These are phyloP conservation scores for Fratercula arctica DNA, from an alignment of 2,797 vertebrate genomes.

Conservation along the genomic window DNA sequence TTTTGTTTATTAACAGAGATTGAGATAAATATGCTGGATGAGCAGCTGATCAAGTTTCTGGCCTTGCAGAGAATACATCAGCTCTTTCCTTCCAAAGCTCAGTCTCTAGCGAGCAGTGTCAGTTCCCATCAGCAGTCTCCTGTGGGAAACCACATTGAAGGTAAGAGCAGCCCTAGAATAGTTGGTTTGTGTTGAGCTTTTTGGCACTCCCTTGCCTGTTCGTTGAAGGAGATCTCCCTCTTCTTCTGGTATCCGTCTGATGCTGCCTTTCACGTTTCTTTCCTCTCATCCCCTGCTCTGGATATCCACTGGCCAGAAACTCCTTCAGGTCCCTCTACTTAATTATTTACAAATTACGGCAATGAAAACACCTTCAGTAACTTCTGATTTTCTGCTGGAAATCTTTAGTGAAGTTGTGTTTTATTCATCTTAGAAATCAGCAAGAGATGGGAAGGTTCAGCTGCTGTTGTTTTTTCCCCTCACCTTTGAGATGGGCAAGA, in stretches of 20 bases:
- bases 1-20: constrained; percentile 84
- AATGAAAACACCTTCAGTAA: background rate
- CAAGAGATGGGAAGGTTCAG: background rate
- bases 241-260: background rate
- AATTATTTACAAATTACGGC: background rate
- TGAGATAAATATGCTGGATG: constrained; percentile 92
- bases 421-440: background rate
- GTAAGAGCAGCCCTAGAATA: constrained; percentile 74
- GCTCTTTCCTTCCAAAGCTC: constrained; percentile 90
- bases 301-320: background rate
- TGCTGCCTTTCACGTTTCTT: background rate
- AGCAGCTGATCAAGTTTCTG: constrained; percentile 93
- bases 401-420: background rate
- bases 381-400: background rate
- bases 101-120: constrained; percentile 72
- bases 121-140: constrained; percentile 76
- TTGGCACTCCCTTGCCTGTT: background rate
- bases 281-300: background rate
- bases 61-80: constrained; percentile 99
- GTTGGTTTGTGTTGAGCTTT: constrained; percentile 4
- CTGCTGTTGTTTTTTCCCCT: background rate
- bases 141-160: constrained; percentile 75
- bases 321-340: background rate
- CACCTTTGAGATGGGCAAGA: background rate
- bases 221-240: background rate